Base-by-base conservation (phyloP, 2,113 vertebrate genomes). In the Mus spicilegus region DNA sequence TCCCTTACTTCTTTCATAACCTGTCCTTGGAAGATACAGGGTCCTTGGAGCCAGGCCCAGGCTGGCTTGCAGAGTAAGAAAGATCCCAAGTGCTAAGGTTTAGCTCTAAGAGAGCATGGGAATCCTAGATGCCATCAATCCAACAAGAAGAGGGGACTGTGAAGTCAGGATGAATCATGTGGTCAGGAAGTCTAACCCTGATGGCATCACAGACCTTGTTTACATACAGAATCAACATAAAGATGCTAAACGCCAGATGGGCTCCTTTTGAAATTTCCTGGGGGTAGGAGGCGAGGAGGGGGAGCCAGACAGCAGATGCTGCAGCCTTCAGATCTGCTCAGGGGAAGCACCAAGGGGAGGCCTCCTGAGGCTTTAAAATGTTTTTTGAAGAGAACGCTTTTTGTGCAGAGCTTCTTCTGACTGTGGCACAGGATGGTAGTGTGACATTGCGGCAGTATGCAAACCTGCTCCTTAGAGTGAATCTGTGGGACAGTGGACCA, bases 241-340 rank as follows among this genome's bases (percentile, higher is more conserved):
- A 67, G 80, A 54, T 30, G n/a, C 36, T 22, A 39, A 81, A 46
- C 10, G 12, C 26, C 96, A 96, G 70, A 86, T 73, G 95, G 89
- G 63, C 54, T 30, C n/a, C 14, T 90, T 93, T 42, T 10, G 30
- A 75, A 54, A 70, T 67, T 69, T 78, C 65, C 93, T 36, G 11
- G 49, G 22, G 36, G 10, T 26, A 13, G 85, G 24, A 22, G 1
- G 3, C 2, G 20, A 13, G 36, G 51, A 19, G 17, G 56, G 39
- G 28, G 7, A 42, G 49, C 39, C 46, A 30, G 28, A 13, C 12
- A 72, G 94, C 90, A 81, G 72, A 63, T 26, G 70, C 42, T 19
- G 81, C 1, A 1, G 22, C 58, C 42, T 22, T 77, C 7, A 26
- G 56, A 84, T 77, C n/a, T 78, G 24, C 67, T 70, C 19, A 54